These are phyloP conservation scores for Chelonoidis abingdonii DNA, from an alignment of 2,113 vertebrate genomes.

Conservation along the genomic window DNA sequence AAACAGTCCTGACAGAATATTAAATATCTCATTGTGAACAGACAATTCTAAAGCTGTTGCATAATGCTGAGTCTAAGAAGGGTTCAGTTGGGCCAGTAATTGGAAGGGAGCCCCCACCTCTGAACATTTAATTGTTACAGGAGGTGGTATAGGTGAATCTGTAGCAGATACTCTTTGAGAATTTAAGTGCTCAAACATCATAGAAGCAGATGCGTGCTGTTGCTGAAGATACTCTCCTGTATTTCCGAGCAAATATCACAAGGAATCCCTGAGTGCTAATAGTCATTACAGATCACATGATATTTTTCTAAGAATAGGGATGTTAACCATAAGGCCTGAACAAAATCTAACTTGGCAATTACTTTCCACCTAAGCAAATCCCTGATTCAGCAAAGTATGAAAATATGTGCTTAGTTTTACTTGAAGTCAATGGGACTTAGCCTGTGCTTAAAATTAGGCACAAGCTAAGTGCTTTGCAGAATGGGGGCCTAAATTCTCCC, in stretches of 20 bases:
- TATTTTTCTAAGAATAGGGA: neutral
- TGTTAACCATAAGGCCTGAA: neutral
- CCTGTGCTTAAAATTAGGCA: neutral
- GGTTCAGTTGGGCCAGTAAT: neutral
- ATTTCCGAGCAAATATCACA: neutral
- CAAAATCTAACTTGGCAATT: neutral
- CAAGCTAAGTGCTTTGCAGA: neutral
- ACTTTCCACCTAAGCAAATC: neutral
- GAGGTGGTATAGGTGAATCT: neutral
- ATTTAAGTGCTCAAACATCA: neutral
- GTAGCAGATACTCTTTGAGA: neutral
- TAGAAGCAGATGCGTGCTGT: neutral
- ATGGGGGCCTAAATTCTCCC: neutral
- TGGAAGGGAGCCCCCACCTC: neutral
- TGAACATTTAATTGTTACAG: neutral
- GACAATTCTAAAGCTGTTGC: slow-evolving; percentile 1
- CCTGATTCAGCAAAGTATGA: rapidly evolving
- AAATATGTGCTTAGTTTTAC: neutral
- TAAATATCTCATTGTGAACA: neutral
- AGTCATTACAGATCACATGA: neutral
- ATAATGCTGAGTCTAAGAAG: neutral
- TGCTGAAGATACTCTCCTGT: neutral
- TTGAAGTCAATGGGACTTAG: neutral
- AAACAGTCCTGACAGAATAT: neutral
- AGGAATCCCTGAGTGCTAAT: neutral